A percentile compares a stretch with the other conserved stretches of the same genome.
Conservation (phyloP, 2,113 vertebrate genomes). For the Sinocyclocheilus anophthalmus region DNA sequence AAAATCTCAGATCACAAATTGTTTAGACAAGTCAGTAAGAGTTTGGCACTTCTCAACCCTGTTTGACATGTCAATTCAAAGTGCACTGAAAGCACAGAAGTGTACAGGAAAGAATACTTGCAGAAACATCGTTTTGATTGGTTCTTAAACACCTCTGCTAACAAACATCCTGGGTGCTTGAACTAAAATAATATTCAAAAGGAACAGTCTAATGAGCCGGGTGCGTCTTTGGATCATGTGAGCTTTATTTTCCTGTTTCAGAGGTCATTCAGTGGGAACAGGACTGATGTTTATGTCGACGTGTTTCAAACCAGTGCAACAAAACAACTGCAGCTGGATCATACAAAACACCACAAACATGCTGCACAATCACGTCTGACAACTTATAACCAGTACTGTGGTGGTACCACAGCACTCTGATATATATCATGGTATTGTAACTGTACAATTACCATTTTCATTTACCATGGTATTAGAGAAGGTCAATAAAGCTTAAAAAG, state of each 20-base stretch:
- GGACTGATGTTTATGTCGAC: neutral
- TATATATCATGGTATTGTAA: no score
- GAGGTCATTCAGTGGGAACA: conserved; percentile 8
- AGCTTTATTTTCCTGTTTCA: neutral
- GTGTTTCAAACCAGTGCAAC: neutral
- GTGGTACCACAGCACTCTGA: neutral
- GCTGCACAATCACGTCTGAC: neutral
- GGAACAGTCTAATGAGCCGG: no score
- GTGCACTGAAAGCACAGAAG: neutral
- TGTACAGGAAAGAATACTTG: neutral
- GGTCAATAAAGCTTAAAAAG: no score
- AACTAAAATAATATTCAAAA: neutral
- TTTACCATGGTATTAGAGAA: no score
- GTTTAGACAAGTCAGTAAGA: neutral
- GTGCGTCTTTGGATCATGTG: neutral
- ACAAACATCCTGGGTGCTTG: neutral
- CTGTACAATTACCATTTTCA: no score
- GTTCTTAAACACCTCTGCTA: neutral
- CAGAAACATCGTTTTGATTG: neutral
- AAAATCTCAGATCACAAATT: neutral
- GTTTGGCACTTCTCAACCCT: neutral
- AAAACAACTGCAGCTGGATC: neutral
- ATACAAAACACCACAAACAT: neutral
- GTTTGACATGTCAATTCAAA: conserved; percentile 5
- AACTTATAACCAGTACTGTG: neutral